phyloP scores from a whole-genome alignment of 2,113 vertebrate species.

The Cochlearius cochlearius region DNA sequence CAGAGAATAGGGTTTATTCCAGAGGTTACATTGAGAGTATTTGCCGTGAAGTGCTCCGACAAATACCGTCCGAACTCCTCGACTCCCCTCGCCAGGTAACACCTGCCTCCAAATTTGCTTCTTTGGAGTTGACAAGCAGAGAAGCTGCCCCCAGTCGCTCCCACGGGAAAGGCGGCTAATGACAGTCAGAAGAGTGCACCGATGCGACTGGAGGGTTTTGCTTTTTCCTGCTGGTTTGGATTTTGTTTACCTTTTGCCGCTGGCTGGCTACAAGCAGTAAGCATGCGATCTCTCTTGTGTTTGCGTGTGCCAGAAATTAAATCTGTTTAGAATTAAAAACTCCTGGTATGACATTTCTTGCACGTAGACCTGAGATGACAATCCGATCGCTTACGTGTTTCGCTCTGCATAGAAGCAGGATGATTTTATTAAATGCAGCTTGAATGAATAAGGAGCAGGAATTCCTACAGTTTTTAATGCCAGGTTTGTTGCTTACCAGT shows the following conservation, averaged over 20 bases:
- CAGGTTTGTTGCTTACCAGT: slow-evolving; percentile 62
- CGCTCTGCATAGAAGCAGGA: background rate
- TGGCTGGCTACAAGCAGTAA: background rate
- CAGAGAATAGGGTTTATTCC: background rate
- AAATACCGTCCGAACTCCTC: background rate
- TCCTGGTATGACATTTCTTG: background rate
- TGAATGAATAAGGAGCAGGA: slow-evolving; percentile 53
- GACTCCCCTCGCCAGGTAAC: background rate
- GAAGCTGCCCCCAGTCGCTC: background rate
- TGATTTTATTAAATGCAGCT: background rate
- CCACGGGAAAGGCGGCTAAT: background rate
- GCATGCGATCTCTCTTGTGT: background rate
- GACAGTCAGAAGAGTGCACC: background rate
- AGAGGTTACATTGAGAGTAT: background rate
- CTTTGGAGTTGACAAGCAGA: background rate
- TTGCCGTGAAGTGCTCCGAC: background rate
- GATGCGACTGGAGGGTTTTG: background rate
- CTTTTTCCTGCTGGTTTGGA: background rate
- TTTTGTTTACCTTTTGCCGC: background rate
- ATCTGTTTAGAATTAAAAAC: background rate
- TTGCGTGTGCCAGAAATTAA: background rate
- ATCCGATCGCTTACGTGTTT: background rate
- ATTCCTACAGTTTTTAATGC: slow-evolving; percentile 13
- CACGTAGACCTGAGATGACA: background rate
- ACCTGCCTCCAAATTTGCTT: background rate